Base-by-base conservation (phyloP, 1,140 invertebrate species). In the Macrotrachela quadricornifera region DNA sequence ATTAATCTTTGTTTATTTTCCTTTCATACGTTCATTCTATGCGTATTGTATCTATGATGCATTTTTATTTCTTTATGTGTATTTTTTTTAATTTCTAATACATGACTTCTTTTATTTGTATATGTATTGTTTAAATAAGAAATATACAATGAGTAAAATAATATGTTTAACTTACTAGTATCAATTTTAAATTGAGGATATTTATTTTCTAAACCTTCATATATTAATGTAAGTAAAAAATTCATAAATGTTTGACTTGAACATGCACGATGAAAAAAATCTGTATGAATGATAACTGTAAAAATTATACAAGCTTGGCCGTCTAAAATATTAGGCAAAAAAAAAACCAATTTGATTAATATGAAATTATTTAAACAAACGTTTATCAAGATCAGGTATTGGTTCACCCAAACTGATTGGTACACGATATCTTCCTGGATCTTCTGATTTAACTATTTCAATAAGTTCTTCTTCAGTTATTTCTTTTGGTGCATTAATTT, bases 381-480 rank as follows among this genome's bases (percentile, higher is more conserved):
- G 76, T 67, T 84, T 87, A 65, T 87, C 85, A 18, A 71, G 66
- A 62, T 85, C 83, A 13, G 72, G 71, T 59, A 80, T 79, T 45
- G 79, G 75, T 62, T 80, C 77, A 0, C 83, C 84, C 57, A 90
- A 80, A 63, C 83, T 85, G 80, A 90, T 82, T 1, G 85, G 85
- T 44, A 90, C 77, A 49, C 79, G 71, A 64, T 79, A 88, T 43
- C 73, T 74, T 8, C 76, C 75, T 0, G 78, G 74, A 51, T 79
- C 76, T 49, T 83, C 78, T 2, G 79, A 78, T 53, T 78, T 75
- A 16, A 85, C 61, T 46, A 83, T 75, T 49, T 77, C 69, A 48
- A 79, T 62, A 1, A 90, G 68, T 62, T 84, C 75, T 57, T 77
- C 73, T 64, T 85, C 81, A 6, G 76, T 76, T 40, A 87, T 77